Percentiles rank a stretch among this genome's conserved stretches.
Conservation (phyloP, 92 coral and sea anemone species). For the Epizoanthus fatuus region DNA sequence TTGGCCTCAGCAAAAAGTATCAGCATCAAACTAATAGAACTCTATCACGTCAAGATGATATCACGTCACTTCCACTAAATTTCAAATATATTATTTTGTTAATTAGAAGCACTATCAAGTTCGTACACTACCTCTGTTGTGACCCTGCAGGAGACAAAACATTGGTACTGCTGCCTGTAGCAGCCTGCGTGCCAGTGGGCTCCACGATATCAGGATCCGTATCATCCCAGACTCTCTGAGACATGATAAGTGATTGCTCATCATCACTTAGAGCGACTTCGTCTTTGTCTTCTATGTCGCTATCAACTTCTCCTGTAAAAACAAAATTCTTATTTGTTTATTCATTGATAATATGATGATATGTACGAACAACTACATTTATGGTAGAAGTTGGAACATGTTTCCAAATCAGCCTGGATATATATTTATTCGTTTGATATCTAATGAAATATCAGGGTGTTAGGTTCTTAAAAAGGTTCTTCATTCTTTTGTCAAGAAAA, state of each 20-base stretch:
- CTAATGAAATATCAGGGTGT: too few species aligned
- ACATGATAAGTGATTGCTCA: slow-evolving; percentile 91
- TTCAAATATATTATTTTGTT: too few species aligned
- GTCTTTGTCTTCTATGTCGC: slow-evolving; percentile 54
- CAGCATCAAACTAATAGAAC: too few species aligned
- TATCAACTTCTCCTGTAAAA: slow-evolving; percentile 49
- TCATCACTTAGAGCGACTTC: slow-evolving; percentile 62
- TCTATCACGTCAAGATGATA: not conserved
- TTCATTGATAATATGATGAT: not conserved
- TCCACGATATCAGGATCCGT: slow-evolving; percentile 63
- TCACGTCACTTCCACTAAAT: too few species aligned
- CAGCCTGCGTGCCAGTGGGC: slow-evolving; percentile 48
- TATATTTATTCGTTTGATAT: too few species aligned
- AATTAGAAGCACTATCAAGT: too few species aligned
- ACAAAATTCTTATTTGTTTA: not conserved
- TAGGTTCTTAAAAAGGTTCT: too few species aligned
- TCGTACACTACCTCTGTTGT: not conserved
- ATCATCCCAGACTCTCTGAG: slow-evolving; percentile 97
- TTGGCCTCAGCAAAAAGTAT: too few species aligned
- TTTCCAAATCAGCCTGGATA: too few species aligned
- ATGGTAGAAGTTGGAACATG: too few species aligned
- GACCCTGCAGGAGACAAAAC: not conserved
- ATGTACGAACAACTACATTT: too few species aligned
- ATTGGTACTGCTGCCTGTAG: not conserved
- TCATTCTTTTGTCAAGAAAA: too few species aligned